phyloP scores from a whole-genome alignment of 2,888 invertebrate species.

The Crossocerus cetratus region DNA sequence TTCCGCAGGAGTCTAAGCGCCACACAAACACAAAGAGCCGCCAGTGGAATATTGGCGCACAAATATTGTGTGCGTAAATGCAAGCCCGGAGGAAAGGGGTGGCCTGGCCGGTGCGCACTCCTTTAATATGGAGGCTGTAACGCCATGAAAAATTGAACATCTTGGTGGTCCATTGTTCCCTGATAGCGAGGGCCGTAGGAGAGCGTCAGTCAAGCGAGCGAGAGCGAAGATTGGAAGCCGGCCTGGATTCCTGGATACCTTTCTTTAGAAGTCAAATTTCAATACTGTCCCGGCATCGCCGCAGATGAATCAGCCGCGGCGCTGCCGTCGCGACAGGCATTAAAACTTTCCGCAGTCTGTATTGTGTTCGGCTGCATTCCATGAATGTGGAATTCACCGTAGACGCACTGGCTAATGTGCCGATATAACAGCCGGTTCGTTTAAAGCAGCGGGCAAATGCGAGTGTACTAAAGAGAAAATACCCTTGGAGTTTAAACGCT shows the following conservation, averaged over 20 bases:
- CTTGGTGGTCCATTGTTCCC: conserved; percentile 58
- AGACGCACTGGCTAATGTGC: too few species aligned
- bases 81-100: not conserved
- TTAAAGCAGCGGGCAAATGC: too few species aligned
- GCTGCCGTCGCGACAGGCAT: not conserved
- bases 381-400: not conserved
- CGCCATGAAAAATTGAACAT: conserved; percentile 63
- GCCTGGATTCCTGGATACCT: conserved; percentile 1
- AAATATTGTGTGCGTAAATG: conserved; percentile 39
- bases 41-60: conserved; percentile 22
- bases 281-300: conserved; percentile 19
- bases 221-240: not conserved
- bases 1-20: not conserved
- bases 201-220: conserved; percentile 18
- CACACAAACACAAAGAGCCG: not conserved
- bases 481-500: too few species aligned
- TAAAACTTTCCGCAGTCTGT: conserved; percentile 10
- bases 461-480: too few species aligned
- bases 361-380: not conserved
- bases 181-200: conserved; percentile 5
- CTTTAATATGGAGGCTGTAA: conserved; percentile 40
- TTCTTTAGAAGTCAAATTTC: conserved; percentile 32
- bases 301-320: not conserved
- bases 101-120: conserved; percentile 27
- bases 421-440: too few species aligned